Percentiles rank a stretch among this genome's conserved stretches.
Evolutionary conservation across 2,113 vertebrate genomes (phyloP).

Genomic region (Dicentrarchus labrax): DNA sequence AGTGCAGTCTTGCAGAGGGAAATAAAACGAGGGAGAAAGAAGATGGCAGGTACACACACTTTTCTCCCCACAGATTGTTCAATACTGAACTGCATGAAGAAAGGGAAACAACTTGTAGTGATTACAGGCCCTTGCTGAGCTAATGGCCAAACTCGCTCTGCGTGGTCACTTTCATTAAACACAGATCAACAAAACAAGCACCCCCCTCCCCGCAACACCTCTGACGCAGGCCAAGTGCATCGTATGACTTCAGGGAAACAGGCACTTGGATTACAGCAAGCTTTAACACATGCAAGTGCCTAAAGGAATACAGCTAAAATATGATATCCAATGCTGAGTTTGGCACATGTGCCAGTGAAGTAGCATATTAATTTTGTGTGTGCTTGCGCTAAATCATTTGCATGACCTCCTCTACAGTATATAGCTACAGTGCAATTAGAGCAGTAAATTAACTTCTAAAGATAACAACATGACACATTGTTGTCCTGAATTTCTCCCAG

Average conservation of each 20-base stretch:
- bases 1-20: slow-evolving; percentile 64
- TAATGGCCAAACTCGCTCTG: slow-evolving; percentile 72
- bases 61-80: slow-evolving; percentile 68
- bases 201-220: background rate
- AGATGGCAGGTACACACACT: slow-evolving; percentile 59
- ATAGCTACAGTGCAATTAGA: slow-evolving; percentile 59
- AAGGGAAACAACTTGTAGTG: slow-evolving; percentile 75
- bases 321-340: slow-evolving; percentile 8
- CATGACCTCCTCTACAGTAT: slow-evolving; percentile 32
- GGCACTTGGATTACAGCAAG: slow-evolving; percentile 28
- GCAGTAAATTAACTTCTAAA: slow-evolving; percentile 66
- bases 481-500: slow-evolving; percentile 59
- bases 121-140: slow-evolving; percentile 76
- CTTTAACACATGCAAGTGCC: background rate
- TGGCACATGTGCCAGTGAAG: slow-evolving; percentile 6
- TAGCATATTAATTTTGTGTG: background rate
- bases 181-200: slow-evolving; percentile 73
- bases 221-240: slow-evolving; percentile 9
- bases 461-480: slow-evolving; percentile 59
- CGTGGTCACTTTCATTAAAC: slow-evolving; percentile 77
- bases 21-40: slow-evolving; percentile 69
- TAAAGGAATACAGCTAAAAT: slow-evolving; percentile 7
- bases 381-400: slow-evolving; percentile 48
- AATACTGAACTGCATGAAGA: slow-evolving; percentile 74
- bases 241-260: slow-evolving; percentile 37